Conservation (phyloP, 2,888 invertebrate genomes). For the Phania funesta region DNA sequence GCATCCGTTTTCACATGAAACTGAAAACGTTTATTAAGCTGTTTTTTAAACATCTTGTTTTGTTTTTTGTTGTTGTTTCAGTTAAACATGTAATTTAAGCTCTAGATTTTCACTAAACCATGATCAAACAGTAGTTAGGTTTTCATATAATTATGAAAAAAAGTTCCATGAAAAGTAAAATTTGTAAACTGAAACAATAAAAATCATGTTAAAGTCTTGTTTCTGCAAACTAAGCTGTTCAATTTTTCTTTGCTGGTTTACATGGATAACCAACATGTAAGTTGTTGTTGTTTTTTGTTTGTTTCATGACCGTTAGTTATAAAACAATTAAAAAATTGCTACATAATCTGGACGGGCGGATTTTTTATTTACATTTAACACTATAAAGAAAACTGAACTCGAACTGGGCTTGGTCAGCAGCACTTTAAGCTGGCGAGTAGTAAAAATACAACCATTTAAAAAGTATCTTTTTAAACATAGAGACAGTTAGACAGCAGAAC, state of each 20-base stretch:
- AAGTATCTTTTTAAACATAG: neutral
- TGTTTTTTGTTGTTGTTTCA: neutral
- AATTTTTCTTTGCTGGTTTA: neutral
- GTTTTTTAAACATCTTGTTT: conserved; percentile 5
- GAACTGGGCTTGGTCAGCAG: conserved; percentile 59
- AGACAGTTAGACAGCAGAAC: conserved; percentile 24
- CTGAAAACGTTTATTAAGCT: neutral
- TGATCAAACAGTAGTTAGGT: conserved; percentile 6
- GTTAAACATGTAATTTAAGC: conserved; percentile 28
- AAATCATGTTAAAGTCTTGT: conserved; percentile 40
- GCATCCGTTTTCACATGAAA: conserved; percentile 10
- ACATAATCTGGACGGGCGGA: conserved; percentile 49
- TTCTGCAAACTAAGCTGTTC: conserved; percentile 21
- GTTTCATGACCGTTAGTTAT: conserved; percentile 66
- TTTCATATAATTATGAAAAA: conserved; percentile 40
- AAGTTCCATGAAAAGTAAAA: conserved; percentile 18
- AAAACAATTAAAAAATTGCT: conserved; percentile 70
- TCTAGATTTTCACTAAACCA: conserved; percentile 18
- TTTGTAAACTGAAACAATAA: conserved; percentile 9
- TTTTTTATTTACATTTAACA: conserved; percentile 1
- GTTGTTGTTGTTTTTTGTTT: neutral
- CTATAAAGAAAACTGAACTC: conserved; percentile 34
- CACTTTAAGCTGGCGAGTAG: neutral
- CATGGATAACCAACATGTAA: neutral
- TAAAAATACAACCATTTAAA: conserved; percentile 1